These are phyloP conservation scores for Cynodonichthys magdalenae DNA, from an alignment of 2,797 vertebrate species.

Conservation along the genomic window DNA sequence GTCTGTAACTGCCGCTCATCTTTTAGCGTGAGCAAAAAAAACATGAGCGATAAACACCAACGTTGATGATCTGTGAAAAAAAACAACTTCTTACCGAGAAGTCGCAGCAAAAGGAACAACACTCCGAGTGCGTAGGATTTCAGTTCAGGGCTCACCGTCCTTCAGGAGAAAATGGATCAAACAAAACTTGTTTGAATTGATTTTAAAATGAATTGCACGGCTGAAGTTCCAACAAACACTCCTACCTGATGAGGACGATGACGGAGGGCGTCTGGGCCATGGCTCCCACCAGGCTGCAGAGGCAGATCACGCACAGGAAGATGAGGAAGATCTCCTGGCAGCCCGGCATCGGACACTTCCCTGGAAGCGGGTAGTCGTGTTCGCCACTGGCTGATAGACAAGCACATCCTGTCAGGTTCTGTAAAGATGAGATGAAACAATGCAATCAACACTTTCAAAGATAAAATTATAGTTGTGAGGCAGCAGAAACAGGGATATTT, in stretches of 20 bases:
- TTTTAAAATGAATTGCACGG: not conserved
- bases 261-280: conserved; percentile 98
- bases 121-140: conserved; percentile 97
- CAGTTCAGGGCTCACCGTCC: conserved; percentile 95
- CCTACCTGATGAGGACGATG: conserved; percentile 96
- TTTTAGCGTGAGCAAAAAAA: no score
- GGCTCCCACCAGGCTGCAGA: conserved; percentile 96
- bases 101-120: conserved; percentile 92
- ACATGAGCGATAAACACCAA: no score
- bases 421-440: conserved; percentile 13
- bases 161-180: conserved; percentile 50
- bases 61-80: no score
- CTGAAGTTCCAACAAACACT: not conserved
- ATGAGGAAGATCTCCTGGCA: conserved; percentile 94
- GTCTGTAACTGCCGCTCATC: no score
- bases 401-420: conserved; percentile 92
- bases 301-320: conserved; percentile 97
- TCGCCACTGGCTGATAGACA: conserved; percentile 85
- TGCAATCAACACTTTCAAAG: not conserved
- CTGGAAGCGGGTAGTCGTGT: conserved; percentile 84
- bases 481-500: conserved; percentile 13
- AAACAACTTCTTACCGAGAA: conserved; percentile 86
- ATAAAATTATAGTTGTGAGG: not conserved
- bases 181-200: not conserved
- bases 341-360: conserved; percentile 92